These are phyloP conservation scores for Catostomus latipinnis DNA, from an alignment of 2,797 vertebrate species.

Conservation along the genomic window DNA sequence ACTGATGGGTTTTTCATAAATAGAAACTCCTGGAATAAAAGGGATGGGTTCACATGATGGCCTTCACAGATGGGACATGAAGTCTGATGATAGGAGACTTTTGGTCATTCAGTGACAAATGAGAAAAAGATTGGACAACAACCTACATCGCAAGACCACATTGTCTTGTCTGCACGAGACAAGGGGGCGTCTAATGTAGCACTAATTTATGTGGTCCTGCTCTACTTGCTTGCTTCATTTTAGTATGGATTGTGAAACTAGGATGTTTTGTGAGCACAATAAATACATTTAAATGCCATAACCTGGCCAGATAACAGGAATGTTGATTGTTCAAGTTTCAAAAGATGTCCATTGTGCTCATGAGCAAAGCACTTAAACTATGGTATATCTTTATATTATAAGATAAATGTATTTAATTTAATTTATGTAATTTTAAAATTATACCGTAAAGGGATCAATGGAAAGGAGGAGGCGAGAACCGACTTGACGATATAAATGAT, in stretches of 20 bases:
- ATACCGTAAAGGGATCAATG: no score
- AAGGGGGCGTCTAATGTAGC: constrained; percentile 30
- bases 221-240: background rate
- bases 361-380: no score
- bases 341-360: background rate
- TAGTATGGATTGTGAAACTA: background rate
- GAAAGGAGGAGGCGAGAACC: no score
- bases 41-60: constrained; percentile 67
- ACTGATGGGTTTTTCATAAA: constrained; percentile 82
- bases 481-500: no score
- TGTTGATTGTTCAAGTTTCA: background rate
- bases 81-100: constrained; percentile 45
- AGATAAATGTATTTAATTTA: no score
- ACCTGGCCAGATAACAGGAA: background rate
- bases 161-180: constrained; percentile 31
- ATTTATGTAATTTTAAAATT: no score
- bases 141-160: constrained; percentile 36
- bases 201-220: constrained; percentile 12
- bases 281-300: background rate
- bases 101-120: constrained; percentile 45
- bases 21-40: constrained; percentile 78
- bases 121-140: constrained; percentile 39
- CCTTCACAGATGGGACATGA: constrained; percentile 77
- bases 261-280: background rate
- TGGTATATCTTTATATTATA: no score